phyloP scores from a whole-genome alignment of 1,140 invertebrate genomes.

The Sitobion miscanthi region DNA sequence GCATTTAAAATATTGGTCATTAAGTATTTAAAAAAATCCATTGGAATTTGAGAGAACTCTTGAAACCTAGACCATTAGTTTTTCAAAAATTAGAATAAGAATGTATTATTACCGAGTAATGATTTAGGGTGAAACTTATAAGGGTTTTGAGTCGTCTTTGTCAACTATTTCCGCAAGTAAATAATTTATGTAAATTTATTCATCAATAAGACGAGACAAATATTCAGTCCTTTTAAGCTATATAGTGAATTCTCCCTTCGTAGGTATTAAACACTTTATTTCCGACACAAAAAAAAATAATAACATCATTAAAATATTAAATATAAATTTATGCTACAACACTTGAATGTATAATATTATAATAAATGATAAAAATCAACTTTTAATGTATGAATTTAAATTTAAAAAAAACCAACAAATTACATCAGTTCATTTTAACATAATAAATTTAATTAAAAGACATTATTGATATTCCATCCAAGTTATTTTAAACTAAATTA shows the following conservation, averaged over 20 bases:
- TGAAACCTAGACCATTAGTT: background rate
- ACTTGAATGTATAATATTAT: slow-evolving; percentile 17
- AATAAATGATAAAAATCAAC: slow-evolving; percentile 32
- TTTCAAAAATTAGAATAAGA: background rate
- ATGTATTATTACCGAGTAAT: background rate
- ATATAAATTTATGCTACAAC: slow-evolving; percentile 10
- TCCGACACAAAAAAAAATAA: background rate
- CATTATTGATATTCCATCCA: background rate
- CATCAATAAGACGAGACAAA: slow-evolving; percentile 49
- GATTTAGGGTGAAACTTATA: slow-evolving; percentile 12
- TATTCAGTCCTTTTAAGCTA: slow-evolving; percentile 16
- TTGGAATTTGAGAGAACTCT: background rate
- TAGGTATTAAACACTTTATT: slow-evolving; percentile 10
- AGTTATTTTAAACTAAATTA: background rate
- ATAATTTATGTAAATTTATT: slow-evolving; percentile 51
- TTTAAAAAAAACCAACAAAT: background rate
- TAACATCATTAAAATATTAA: slow-evolving; percentile 17
- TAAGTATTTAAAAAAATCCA: background rate
- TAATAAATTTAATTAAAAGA: background rate
- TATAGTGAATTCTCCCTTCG: background rate
- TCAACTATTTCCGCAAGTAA: slow-evolving; percentile 6
- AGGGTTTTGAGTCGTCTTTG: background rate
- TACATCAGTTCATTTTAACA: slow-evolving; percentile 2
- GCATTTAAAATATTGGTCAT: background rate
- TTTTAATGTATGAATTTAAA: slow-evolving; percentile 2